These are phyloP conservation scores for Alexandromys fortis DNA, from an alignment of 2,113 vertebrate genomes.

Conservation along the genomic window DNA sequence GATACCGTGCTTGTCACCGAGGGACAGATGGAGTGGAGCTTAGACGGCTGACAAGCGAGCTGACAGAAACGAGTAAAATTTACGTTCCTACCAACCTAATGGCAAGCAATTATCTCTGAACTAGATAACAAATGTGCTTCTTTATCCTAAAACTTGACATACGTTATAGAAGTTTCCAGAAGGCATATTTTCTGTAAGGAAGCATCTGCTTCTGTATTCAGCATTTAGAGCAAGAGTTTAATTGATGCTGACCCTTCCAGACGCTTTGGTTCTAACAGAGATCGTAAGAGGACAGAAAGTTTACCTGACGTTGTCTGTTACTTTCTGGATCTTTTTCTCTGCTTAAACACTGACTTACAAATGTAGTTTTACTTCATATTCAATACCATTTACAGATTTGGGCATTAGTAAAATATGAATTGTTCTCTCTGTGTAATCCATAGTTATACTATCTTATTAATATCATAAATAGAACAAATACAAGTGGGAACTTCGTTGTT, in stretches of 20 bases:
- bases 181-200: slow-evolving; percentile 84
- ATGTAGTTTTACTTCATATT: neutral
- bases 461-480: slow-evolving; percentile 65
- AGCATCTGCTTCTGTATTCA: slow-evolving; percentile 78
- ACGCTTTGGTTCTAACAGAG: slow-evolving; percentile 73
- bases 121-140: slow-evolving; percentile 86
- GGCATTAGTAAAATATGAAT: slow-evolving; percentile 43
- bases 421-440: neutral
- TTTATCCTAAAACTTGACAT: slow-evolving; percentile 85
- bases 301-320: slow-evolving; percentile 25
- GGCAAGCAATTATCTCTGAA: slow-evolving; percentile 89
- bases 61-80: slow-evolving; percentile 88
- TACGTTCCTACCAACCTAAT: slow-evolving; percentile 85
- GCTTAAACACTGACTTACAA: slow-evolving; percentile 47
- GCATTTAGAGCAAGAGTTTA: slow-evolving; percentile 83
- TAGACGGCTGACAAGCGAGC: slow-evolving; percentile 82
- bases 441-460: slow-evolving; percentile 54
- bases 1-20: slow-evolving; percentile 84
- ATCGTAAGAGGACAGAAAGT: slow-evolving; percentile 69
- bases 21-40: slow-evolving; percentile 82
- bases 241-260: slow-evolving; percentile 82
- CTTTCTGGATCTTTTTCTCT: neutral
- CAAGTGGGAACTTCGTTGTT: slow-evolving; percentile 36
- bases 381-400: slow-evolving; percentile 53
- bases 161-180: slow-evolving; percentile 85